Conservation (phyloP, 1,140 invertebrate genomes). For the Ips nitidus region DNA sequence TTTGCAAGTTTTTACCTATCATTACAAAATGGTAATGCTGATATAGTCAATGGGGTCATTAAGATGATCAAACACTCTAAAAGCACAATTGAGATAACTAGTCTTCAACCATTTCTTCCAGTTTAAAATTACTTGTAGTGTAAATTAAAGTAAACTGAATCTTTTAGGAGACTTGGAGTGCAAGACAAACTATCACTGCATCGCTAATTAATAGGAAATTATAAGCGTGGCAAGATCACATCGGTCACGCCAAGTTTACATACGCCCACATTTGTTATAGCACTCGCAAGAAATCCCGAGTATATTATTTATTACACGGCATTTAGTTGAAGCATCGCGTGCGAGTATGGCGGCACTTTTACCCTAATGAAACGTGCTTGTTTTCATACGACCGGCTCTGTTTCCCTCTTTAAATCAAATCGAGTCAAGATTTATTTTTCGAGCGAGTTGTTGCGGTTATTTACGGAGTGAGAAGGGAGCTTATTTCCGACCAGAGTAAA, state of each 20-base stretch:
- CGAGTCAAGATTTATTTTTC: conserved; percentile 24
- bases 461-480: background rate
- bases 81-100: too few species aligned
- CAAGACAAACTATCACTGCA: background rate
- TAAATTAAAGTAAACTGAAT: too few species aligned
- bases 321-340: conserved; percentile 43
- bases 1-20: too few species aligned
- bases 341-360: conserved; percentile 40
- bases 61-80: too few species aligned
- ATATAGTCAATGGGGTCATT: too few species aligned
- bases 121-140: too few species aligned
- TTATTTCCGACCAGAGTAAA: too few species aligned
- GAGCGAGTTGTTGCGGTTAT: conserved; percentile 1
- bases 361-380: conserved; percentile 41
- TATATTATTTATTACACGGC: conserved; percentile 44
- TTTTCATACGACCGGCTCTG: conserved; percentile 19
- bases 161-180: too few species aligned
- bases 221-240: conserved; percentile 23
- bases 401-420: conserved; percentile 31
- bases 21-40: too few species aligned
- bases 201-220: conserved; percentile 29
- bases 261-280: conserved; percentile 23
- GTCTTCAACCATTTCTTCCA: too few species aligned
- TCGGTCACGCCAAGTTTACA: conserved; percentile 29
- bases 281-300: conserved; percentile 33